These are phyloP conservation scores for Arrhopalites spinosus DNA, from an alignment of 2,888 invertebrate genomes.

Conservation along the genomic window DNA sequence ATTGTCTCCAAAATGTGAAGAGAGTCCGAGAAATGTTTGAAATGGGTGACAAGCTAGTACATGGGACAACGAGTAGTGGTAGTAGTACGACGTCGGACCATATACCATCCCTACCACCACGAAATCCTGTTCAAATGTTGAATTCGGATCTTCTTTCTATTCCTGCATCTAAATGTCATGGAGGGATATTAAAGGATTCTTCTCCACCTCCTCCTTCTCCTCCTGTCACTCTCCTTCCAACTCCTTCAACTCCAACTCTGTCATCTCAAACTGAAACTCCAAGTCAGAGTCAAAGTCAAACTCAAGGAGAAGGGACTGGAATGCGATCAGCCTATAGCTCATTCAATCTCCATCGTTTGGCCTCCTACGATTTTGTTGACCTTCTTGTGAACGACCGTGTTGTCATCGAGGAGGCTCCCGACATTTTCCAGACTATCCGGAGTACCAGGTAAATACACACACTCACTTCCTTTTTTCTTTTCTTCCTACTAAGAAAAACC, in stretches of 20 bases:
- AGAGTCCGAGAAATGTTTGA: slow-evolving; percentile 54
- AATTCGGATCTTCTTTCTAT: background rate
- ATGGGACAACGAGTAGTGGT: background rate
- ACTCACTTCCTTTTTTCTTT: background rate
- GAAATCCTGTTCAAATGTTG: background rate
- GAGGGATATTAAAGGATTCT: too few species aligned
- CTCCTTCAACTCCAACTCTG: background rate
- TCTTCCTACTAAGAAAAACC: too few species aligned
- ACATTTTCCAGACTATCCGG: slow-evolving; percentile 49
- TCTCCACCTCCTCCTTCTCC: background rate
- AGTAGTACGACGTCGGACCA: background rate
- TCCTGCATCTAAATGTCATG: background rate
- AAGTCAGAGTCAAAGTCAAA: background rate
- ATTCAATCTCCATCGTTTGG: slow-evolving; percentile 39
- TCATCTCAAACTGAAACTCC: background rate
- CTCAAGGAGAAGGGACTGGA: background rate
- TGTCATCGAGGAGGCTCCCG: slow-evolving; percentile 54
- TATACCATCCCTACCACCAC: background rate
- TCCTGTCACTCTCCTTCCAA: background rate
- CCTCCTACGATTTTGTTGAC: slow-evolving; percentile 49
- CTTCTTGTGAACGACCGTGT: slow-evolving; percentile 54
- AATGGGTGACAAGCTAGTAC: background rate
- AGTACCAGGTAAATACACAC: slow-evolving; percentile 18
- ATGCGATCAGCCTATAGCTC: slow-evolving; percentile 20
- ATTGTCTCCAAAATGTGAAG: slow-evolving; percentile 36